phyloP scores from a whole-genome alignment of 30 jellyfish, hydroid and myxozoan genomes.

The Morbakka virulenta region DNA sequence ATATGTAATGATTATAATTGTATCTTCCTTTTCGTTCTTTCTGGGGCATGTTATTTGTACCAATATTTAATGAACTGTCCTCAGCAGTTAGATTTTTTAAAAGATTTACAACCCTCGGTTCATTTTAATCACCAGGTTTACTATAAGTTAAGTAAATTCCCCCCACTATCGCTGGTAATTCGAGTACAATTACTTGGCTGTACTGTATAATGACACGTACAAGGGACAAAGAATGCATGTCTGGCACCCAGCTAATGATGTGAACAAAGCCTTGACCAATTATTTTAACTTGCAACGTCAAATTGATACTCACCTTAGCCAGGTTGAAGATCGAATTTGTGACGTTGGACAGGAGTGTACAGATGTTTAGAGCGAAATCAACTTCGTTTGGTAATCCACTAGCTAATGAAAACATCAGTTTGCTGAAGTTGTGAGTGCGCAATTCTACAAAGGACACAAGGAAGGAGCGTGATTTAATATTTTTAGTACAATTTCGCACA shows the following conservation, averaged over 20 bases:
- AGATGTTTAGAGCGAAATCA: slow-evolving; percentile 84
- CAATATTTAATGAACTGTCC: too few relatives aligned
- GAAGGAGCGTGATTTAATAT: not conserved
- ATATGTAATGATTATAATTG: too few relatives aligned
- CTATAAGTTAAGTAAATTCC: too few relatives aligned
- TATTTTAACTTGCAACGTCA: not conserved
- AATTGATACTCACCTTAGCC: slow-evolving; percentile 61
- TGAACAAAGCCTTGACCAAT: not conserved
- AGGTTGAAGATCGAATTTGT: slow-evolving; percentile 88
- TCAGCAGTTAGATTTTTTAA: too few relatives aligned
- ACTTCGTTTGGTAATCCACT: slow-evolving; percentile 91
- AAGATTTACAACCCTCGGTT: too few relatives aligned
- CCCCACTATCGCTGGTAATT: too few relatives aligned
- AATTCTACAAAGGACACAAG: slow-evolving; percentile 55
- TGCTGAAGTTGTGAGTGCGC: slow-evolving; percentile 67
- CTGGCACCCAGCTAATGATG: not conserved
- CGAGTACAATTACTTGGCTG: too few relatives aligned
- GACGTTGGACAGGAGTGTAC: slow-evolving; percentile 84
- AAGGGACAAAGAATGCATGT: not conserved
- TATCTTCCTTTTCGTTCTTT: too few relatives aligned
- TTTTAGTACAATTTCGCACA: slow-evolving; percentile 1
- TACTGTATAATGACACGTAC: too few relatives aligned
- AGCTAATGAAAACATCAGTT: slow-evolving; percentile 63
- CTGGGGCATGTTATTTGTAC: too few relatives aligned
- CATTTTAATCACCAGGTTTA: too few relatives aligned